These are phyloP conservation scores for Calephelis nemesis DNA, from an alignment of 1,140 invertebrate genomes.

Conservation along the genomic window DNA sequence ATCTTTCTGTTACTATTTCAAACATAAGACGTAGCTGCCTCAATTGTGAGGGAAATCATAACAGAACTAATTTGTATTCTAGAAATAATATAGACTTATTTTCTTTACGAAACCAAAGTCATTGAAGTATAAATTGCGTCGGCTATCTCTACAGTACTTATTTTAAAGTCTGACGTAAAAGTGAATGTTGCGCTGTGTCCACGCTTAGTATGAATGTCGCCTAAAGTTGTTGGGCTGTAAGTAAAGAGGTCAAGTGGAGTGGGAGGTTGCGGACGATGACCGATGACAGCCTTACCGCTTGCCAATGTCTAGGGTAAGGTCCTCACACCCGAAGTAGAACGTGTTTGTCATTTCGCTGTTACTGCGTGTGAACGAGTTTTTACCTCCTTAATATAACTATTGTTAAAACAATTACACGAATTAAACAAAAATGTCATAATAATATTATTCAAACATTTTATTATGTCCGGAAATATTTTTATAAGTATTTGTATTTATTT, in stretches of 20 bases:
- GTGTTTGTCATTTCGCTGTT: conserved; percentile 43
- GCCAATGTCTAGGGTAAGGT: conserved; percentile 74
- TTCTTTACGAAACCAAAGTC: too few relatives aligned
- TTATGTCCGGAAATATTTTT: too few relatives aligned
- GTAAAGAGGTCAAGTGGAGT: conserved; percentile 63
- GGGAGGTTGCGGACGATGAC: conserved; percentile 63
- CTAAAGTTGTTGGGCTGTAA: conserved; percentile 50
- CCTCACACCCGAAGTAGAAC: conserved; percentile 50
- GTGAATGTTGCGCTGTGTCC: background rate
- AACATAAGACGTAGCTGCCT: too few relatives aligned
- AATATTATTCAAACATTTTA: background rate
- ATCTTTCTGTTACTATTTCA: too few relatives aligned
- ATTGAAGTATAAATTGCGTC: too few relatives aligned
- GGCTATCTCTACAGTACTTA: too few relatives aligned
- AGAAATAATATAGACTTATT: too few relatives aligned
- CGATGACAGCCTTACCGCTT: conserved; percentile 64
- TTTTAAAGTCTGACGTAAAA: background rate
- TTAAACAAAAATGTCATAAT: background rate
- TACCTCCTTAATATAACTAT: background rate
- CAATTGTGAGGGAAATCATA: too few relatives aligned
- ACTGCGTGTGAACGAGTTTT: conserved; percentile 38
- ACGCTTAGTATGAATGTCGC: conserved; percentile 24
- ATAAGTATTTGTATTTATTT: too few relatives aligned
- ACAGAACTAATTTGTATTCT: too few relatives aligned
- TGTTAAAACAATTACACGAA: background rate